Base-by-base conservation (phyloP, 2,113 vertebrate genomes). In the Xiphophorus couchianus region DNA sequence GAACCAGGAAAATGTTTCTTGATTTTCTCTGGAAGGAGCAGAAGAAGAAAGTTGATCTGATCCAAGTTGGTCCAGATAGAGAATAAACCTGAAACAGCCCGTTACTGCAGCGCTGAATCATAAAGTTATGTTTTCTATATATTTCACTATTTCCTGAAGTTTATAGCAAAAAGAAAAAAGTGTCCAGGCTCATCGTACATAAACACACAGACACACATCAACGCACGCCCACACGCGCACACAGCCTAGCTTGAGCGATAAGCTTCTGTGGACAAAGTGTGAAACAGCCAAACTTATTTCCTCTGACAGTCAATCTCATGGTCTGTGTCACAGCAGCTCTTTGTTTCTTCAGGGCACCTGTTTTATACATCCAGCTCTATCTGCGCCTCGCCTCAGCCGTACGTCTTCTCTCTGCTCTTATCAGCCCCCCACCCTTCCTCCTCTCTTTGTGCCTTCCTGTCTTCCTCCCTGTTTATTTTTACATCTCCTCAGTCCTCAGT, bases 391-490 rank as follows among this genome's bases (percentile, higher is more conserved):
- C 71, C 42, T 68, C 42, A 10, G 42, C 37, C 15, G 22, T 33
- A 60, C 33, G 12, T 35, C 30, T 70, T 37, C 69, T 77, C 81
- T 37, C 60, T 27, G 60, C 29, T 9, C 73, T 80, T 84, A 85
- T 84, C 80, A 76, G 64, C 68, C 33, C 39, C 71, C 27, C 68
- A 69, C 60, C 39, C 64, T 39, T 17, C 17, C 62, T 13, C 33
- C 12, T n/a, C 37, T 22, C 51, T 62, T 60, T 74, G 58, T 84
- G 29, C 42, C 82, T 68, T 31, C 31, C 68, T 64, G 70, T 69
- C 62, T 67, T 51, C 29, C 66, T 39, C 64, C 37, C 78, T 66
- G 74, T 86, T 83, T 90, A 86, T 88, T 90, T 88, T 83, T 86
- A 83, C 86, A 67, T 84, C 68, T 80, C 42, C n/a, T 0, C 8